These are phyloP conservation scores for Dynastes maya DNA, from an alignment of 2,888 invertebrate species.

Conservation along the genomic window DNA sequence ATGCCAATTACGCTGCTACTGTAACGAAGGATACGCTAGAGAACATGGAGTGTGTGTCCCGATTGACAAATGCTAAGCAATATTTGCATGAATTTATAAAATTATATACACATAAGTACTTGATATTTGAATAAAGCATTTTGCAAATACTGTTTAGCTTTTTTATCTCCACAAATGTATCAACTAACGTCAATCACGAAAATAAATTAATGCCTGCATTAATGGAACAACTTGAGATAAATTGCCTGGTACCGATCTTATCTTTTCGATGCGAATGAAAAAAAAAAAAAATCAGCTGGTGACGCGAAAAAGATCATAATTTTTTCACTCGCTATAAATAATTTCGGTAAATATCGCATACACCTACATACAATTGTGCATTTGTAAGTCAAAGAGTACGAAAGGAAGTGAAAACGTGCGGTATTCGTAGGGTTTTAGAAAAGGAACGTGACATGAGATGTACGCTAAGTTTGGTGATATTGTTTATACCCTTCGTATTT, in stretches of 20 bases:
- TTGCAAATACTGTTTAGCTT: too few relatives aligned
- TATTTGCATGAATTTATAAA: too few relatives aligned
- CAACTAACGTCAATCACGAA: too few relatives aligned
- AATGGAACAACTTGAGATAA: not conserved
- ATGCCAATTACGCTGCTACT: conserved; percentile 54
- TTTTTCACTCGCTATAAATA: conserved; percentile 28
- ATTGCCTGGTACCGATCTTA: too few relatives aligned
- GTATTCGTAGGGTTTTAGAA: too few relatives aligned
- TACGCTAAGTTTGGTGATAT: too few relatives aligned
- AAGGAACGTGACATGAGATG: too few relatives aligned
- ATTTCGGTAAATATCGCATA: conserved; percentile 3
- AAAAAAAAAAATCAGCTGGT: not conserved
- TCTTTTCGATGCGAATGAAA: not conserved
- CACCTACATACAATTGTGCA: not conserved
- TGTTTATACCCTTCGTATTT: not conserved
- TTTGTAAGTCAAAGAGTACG: not conserved
- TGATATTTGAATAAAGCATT: too few relatives aligned
- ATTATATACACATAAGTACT: too few relatives aligned
- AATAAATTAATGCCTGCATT: not conserved
- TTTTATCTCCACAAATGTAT: too few relatives aligned
- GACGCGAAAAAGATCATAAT: conserved; percentile 5
- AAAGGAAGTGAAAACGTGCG: not conserved
- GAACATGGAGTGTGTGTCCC: conserved; percentile 49
- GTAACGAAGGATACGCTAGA: conserved; percentile 55
- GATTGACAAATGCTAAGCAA: conserved; percentile 48